Conservation (phyloP, 2,797 vertebrate genomes). For the Pseudotriccus pelzelni region DNA sequence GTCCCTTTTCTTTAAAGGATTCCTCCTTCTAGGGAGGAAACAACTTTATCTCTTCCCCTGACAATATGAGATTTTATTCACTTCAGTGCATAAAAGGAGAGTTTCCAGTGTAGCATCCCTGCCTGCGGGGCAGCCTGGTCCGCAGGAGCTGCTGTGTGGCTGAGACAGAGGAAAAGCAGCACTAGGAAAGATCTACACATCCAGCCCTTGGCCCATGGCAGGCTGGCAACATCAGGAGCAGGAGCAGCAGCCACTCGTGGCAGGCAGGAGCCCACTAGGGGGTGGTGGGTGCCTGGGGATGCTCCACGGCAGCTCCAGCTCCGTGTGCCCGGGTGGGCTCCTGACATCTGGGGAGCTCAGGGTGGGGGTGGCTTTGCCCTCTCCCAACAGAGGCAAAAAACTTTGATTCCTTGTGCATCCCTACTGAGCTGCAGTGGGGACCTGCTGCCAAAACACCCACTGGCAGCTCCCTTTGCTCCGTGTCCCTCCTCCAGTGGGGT, state of each 20-base stretch:
- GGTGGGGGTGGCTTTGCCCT: neutral
- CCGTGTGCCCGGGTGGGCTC: neutral
- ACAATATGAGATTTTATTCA: neutral
- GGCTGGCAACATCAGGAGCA: neutral
- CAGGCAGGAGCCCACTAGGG: neutral
- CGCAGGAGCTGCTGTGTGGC: neutral
- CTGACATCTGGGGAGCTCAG: neutral
- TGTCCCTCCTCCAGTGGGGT: neutral
- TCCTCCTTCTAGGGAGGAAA: neutral
- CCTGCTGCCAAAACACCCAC: neutral
- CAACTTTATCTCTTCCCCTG: neutral
- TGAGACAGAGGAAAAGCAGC: neutral
- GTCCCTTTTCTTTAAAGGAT: neutral
- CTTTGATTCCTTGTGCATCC: neutral
- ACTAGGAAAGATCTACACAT: neutral
- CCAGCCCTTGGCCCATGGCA: fast-evolving
- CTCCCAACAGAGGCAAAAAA: neutral
- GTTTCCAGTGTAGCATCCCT: neutral
- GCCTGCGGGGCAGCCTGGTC: neutral
- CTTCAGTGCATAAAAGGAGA: neutral
- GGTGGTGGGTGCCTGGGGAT: neutral
- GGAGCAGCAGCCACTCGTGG: neutral
- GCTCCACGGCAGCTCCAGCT: neutral
- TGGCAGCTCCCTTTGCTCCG: neutral
- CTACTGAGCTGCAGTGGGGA: neutral